Conservation (phyloP, 2,113 vertebrate genomes). For the Cololabis saira region DNA sequence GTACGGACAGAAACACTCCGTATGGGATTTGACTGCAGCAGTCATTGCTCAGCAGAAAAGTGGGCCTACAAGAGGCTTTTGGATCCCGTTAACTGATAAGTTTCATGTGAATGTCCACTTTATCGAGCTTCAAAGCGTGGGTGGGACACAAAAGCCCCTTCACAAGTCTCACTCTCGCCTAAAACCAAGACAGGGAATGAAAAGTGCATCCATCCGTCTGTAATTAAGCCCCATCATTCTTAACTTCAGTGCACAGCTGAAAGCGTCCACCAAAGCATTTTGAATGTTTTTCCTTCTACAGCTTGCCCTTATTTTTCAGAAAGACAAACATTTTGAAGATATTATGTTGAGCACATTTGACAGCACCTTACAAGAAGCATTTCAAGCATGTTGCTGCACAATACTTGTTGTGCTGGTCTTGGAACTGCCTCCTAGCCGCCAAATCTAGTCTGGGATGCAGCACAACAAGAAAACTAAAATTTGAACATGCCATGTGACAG, state of each 20-base stretch:
- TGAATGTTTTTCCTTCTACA: background rate
- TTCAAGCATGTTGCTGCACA: constrained; percentile 22
- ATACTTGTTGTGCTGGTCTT: constrained; percentile 18
- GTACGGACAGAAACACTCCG: no score
- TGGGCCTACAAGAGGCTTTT: constrained; percentile 27
- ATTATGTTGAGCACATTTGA: background rate
- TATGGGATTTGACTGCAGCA: background rate
- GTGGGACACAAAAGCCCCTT: constrained; percentile 48
- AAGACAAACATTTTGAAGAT: no score
- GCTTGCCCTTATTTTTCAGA: no score
- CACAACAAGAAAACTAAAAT: background rate
- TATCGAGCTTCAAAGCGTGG: constrained; percentile 32
- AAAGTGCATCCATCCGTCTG: constrained; percentile 23
- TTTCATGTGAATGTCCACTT: constrained; percentile 59
- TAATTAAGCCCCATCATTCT: background rate
- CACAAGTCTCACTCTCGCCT: constrained; percentile 32
- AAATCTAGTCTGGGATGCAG: no score
- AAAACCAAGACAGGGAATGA: constrained; percentile 35
- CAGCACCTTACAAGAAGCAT: background rate
- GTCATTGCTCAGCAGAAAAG: constrained; percentile 20
- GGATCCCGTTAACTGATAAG: constrained; percentile 22
- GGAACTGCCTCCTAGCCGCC: background rate
- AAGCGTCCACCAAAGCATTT: background rate
- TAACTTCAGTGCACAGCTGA: background rate
- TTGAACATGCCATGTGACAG: constrained; percentile 1